Conservation (phyloP, 2,113 vertebrate genomes). For the Heptranchias perlo region DNA sequence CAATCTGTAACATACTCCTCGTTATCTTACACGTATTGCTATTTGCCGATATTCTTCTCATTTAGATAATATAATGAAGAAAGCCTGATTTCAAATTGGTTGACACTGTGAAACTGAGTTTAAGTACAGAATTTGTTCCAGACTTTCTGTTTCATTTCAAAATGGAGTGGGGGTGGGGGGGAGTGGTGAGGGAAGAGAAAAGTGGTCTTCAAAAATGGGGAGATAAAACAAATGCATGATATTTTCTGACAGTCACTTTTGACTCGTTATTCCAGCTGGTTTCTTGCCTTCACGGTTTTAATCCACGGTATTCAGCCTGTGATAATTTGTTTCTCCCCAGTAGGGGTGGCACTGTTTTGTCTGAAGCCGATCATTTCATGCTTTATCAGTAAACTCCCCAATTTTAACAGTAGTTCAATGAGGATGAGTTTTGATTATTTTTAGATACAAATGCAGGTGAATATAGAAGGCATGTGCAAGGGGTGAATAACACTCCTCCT, state of each 20-base stretch:
- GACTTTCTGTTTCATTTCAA: neutral
- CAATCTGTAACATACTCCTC: neutral
- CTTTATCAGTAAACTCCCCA: neutral
- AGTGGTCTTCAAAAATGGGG: neutral
- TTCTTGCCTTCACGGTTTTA: neutral
- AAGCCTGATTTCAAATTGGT: neutral
- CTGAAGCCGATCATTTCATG: neutral
- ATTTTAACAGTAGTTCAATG: neutral
- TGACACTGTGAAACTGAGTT: neutral
- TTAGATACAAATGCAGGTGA: neutral
- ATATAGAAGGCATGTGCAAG: neutral
- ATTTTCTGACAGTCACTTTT: neutral
- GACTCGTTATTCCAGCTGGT: neutral
- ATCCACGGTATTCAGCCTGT: neutral
- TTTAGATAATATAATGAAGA: neutral
- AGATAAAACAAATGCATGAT: neutral
- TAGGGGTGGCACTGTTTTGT: neutral
- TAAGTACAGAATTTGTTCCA: neutral
- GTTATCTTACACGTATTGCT: neutral
- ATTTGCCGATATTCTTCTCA: neutral
- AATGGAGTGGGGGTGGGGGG: too few relatives aligned
- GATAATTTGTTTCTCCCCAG: neutral
- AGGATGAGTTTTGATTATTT: neutral
- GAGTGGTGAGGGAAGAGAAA: neutral
- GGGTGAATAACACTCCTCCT: neutral